Evolutionary conservation across 2,113 vertebrate species (phyloP), one percentile per base, ranked within the genome.

Genomic region (Elephantulus edwardii): DNA sequence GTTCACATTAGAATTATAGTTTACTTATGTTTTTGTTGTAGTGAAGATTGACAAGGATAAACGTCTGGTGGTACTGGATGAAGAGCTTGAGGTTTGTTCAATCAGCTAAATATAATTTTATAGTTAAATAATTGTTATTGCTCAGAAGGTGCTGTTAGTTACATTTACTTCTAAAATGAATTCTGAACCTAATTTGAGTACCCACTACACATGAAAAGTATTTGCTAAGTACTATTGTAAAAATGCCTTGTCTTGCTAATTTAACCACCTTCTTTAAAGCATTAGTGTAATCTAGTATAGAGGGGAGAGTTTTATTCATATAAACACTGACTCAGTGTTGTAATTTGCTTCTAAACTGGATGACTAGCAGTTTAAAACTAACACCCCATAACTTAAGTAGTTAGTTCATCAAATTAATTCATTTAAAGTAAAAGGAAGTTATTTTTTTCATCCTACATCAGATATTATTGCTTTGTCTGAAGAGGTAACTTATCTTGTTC

Each of bases 1-100:
- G 17, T 48, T 91, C 50, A 83, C 17, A 1, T 14, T 89, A 62
- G 86, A 88, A 88, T 90, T 44, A 4, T 52, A 83, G 56, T 86
- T 97, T 77, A 96, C 92, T 88, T 88, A 42, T 96, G 1, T 96
- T 97, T 98, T 96, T 93, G 83, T 97, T 97, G 19, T 95, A 99
- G 99, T 99, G 99, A 99, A 99, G 97, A 99, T 99, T 89, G 98
- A 99, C 96, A 99, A 99, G 97, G 98, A 99, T 83, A 98, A 97
- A 96, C 98, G 99, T 96, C 97, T 99, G 94, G 98, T 99, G 86
- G 98, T 99, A 72, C 97, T 99, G 92, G 99, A 99, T 70, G 99
- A 99, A 93, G 99, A 99, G 88, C 98, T 99, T 80, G 98, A 99
- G 98, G 99, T 98, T 96, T 96, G 97, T 98, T 96, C 96, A 94